These are phyloP conservation scores for Trichosurus vulpecula DNA, from an alignment of 2,797 vertebrate species.

Conservation along the genomic window DNA sequence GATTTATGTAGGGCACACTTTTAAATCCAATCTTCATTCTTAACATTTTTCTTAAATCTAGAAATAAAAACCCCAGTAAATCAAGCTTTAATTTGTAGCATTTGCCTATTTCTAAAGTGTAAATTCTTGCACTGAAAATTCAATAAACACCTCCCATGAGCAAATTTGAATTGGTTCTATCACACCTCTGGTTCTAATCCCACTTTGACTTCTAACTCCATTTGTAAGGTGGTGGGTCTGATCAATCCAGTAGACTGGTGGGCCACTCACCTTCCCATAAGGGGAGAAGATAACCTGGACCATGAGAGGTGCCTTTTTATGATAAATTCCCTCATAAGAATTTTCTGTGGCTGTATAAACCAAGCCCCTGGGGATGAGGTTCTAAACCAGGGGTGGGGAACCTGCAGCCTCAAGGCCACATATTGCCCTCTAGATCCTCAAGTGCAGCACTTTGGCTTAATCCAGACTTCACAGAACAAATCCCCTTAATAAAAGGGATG, in stretches of 20 bases:
- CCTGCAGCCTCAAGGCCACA: too few species aligned
- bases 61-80: neutral
- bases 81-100: neutral
- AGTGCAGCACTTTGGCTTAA: too few species aligned
- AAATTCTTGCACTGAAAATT: neutral
- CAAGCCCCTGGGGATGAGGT: neutral
- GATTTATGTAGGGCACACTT: neutral
- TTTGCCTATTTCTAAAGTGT: neutral
- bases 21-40: neutral
- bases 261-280: neutral
- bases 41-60: neutral
- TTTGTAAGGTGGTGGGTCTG: neutral
- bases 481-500: too few species aligned
- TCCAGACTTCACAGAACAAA: too few species aligned
- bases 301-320: neutral
- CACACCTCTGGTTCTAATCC: neutral
- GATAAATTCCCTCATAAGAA: neutral
- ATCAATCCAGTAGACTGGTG: neutral
- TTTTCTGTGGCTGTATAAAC: neutral
- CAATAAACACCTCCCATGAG: neutral
- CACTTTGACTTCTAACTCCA: neutral
- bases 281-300: neutral
- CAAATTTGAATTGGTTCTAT: neutral
- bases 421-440: too few species aligned
- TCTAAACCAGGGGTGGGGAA: neutral